Evolutionary conservation across 2,113 vertebrate genomes (phyloP).

Genomic region (Regulus satrapa): DNA sequence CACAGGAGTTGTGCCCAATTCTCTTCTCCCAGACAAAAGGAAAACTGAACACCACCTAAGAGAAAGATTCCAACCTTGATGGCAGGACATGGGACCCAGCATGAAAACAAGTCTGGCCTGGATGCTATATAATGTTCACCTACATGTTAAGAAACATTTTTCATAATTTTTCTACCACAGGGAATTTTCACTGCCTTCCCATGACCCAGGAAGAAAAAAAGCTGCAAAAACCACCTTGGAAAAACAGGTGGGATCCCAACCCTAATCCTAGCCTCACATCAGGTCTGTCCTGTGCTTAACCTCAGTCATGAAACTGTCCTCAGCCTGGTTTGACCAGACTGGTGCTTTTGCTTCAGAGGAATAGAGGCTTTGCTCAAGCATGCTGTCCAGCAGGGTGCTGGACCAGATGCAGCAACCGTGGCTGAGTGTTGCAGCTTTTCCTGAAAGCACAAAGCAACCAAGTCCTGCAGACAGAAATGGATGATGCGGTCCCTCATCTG

Average conservation of each 20-base stretch:
- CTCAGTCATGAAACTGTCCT: neutral
- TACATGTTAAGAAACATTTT: neutral
- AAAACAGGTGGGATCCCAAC: neutral
- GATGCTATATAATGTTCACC: neutral
- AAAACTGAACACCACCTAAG: neutral
- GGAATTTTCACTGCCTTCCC: neutral
- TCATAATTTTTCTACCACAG: neutral
- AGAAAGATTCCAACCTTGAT: neutral
- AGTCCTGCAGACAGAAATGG: neutral
- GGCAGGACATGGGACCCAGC: neutral
- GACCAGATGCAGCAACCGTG: rapidly evolving
- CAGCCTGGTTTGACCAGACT: neutral
- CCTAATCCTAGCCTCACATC: neutral
- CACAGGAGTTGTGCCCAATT: neutral
- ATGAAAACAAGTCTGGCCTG: neutral
- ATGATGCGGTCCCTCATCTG: conserved; percentile 24
- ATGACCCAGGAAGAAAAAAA: neutral
- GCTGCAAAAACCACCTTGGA: neutral
- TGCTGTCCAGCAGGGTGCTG: rapidly evolving
- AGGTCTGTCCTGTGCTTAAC: neutral
- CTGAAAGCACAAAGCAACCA: neutral
- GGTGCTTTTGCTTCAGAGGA: neutral
- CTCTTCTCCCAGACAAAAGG: neutral
- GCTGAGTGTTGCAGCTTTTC: neutral
- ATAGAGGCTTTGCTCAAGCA: neutral